Evolutionary conservation across 2,797 vertebrate genomes (phyloP).

Genomic region (Coendou prehensilis): DNA sequence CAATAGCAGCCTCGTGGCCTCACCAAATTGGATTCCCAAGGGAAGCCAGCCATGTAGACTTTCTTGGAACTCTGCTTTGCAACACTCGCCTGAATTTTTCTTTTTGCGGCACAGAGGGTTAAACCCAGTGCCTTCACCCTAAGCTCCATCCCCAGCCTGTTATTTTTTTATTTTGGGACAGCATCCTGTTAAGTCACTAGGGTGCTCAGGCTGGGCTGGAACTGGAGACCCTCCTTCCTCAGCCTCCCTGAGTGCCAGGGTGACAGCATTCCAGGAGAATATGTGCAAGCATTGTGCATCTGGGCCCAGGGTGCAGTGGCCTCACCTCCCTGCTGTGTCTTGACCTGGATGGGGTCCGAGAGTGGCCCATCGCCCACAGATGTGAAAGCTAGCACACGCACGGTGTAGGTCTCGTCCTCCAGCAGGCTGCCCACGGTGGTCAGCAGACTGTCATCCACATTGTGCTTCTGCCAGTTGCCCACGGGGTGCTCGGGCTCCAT

Average conservation of each 20-base stretch:
- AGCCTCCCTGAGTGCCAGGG: rapidly evolving
- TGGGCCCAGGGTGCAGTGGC: not conserved
- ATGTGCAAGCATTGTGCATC: no score
- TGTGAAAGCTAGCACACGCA: conserved; percentile 97
- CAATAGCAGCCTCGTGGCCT: not conserved
- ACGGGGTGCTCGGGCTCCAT: conserved; percentile 96
- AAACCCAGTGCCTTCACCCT: not conserved
- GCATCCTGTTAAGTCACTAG: rapidly evolving
- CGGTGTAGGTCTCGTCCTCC: conserved; percentile 96
- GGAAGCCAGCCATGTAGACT: not conserved
- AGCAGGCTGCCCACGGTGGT: conserved; percentile 97
- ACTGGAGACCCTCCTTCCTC: not conserved
- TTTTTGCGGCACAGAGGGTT: not conserved
- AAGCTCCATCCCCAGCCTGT: not conserved
- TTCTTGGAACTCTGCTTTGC: not conserved
- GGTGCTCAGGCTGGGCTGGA: not conserved
- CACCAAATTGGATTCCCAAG: rapidly evolving
- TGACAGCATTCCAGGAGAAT: not conserved
- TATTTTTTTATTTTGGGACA: not conserved
- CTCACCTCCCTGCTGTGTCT: conserved; percentile 98
- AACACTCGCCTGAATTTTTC: rapidly evolving
- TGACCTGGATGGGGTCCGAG: conserved; percentile 98
- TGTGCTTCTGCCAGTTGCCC: conserved; percentile 97
- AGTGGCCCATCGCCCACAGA: conserved; percentile 98
- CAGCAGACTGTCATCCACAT: conserved; percentile 97